Base-by-base conservation (phyloP, 2,113 vertebrate species). In the Microcebus griseorufus region DNA sequence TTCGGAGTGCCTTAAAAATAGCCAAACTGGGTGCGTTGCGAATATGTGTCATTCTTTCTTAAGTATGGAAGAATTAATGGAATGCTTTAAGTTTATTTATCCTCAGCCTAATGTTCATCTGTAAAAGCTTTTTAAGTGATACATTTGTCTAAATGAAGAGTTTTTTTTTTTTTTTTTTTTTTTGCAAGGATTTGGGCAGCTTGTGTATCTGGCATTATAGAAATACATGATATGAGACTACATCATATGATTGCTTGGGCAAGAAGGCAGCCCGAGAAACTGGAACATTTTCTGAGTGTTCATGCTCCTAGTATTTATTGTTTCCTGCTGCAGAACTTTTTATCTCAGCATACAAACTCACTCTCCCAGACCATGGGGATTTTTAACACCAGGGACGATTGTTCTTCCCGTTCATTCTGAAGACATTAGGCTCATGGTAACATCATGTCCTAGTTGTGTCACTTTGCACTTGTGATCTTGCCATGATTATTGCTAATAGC, bases 1-100 rank as follows among this genome's bases (percentile, higher is more conserved):
- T 93, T 78, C 91, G 55, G 42, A 79, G 67, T 79, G 39, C 11
- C 76, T 96, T 88, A 90, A 88, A 48, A 88, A 48, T 69, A 58
- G 22, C 20, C 22, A 62, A 18, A 62, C 2, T 45, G 51, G 14
- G 37, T 45, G 3, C 23, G 14, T 55, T 18, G 5, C 17, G 53
- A 53, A 20, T 12, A 6, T 5, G 1, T 32, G 1, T 90, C 37
- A 23, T 92, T 92, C 22, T 48, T 55, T 78, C 70, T n/a, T 51
- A 90, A 69, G 2, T 29, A 37, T 60, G 69, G 6, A 60, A 37
- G 25, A 86, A 45, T 96, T 79, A 3, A 60, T 79, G 45, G 42
- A 34, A 64, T 58, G 64, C 1, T 32, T 83, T 78, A 48, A 79
- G 37, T 69, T 73, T n/a, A 65, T 84, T 82, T 62, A 42, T 90